phyloP scores from a whole-genome alignment of 2,113 vertebrate genomes.

The Scolopax mira region DNA sequence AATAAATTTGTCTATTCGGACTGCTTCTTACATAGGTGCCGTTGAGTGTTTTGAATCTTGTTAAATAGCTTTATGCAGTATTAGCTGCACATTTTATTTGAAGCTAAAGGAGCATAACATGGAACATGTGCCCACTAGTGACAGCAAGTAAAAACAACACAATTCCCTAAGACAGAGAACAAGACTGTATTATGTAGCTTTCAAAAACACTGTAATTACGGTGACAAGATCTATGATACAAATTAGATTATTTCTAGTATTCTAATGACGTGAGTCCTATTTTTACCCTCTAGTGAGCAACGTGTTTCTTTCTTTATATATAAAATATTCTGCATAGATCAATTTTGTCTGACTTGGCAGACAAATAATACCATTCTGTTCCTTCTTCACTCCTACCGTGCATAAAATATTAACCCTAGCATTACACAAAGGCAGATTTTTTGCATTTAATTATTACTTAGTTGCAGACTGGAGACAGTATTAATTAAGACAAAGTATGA shows the following conservation, averaged over 20 bases:
- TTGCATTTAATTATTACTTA: not conserved
- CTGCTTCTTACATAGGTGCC: not conserved
- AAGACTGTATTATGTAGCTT: not conserved
- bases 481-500: not conserved
- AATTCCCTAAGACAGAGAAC: not conserved
- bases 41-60: not conserved
- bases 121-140: not conserved
- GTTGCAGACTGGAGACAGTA: not conserved
- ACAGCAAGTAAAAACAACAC: not conserved
- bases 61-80: not conserved
- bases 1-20: not conserved
- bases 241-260: not conserved
- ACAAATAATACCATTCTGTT: not conserved
- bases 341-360: constrained; percentile 7
- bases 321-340: not conserved
- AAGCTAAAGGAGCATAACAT: not conserved
- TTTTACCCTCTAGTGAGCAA: not conserved
- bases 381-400: not conserved
- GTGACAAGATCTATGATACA: not conserved
- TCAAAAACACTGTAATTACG: not conserved
- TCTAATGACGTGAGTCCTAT: not conserved
- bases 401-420: not conserved
- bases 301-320: not conserved
- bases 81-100: not conserved
- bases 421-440: not conserved